Conservation (phyloP, 2,888 invertebrate species). For the Parnassius mnemosyne region DNA sequence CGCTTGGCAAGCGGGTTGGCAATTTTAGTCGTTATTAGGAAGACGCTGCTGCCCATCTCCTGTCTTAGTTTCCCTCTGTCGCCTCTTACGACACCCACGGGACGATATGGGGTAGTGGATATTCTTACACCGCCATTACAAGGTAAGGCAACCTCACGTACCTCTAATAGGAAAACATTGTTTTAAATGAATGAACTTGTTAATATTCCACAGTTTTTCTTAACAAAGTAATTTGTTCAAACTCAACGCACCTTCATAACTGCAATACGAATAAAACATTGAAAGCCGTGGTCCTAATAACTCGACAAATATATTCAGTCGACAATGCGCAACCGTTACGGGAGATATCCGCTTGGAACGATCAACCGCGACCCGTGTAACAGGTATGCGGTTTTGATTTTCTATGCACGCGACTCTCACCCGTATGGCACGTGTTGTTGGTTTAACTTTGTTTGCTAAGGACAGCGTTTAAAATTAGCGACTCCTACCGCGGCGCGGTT, state of each 20-base stretch:
- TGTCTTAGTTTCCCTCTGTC: too few species aligned
- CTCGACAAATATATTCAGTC: slow-evolving; percentile 55
- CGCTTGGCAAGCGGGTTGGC: too few species aligned
- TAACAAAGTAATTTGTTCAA: slow-evolving; percentile 16
- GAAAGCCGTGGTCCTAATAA: slow-evolving; percentile 54
- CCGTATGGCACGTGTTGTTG: slow-evolving; percentile 49
- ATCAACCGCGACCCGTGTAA: slow-evolving; percentile 1
- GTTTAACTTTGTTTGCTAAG: slow-evolving; percentile 63
- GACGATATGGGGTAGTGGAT: too few species aligned
- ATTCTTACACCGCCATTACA: too few species aligned
- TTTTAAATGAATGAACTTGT: too few species aligned
- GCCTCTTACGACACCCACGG: too few species aligned
- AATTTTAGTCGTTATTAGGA: too few species aligned
- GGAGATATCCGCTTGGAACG: slow-evolving; percentile 37
- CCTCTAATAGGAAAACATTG: too few species aligned
- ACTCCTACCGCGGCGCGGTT: slow-evolving; percentile 67
- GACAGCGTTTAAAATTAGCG: slow-evolving; percentile 68
- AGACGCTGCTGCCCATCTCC: too few species aligned
- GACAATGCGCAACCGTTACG: slow-evolving; percentile 39
- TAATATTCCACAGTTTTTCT: too few species aligned
- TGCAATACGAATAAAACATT: slow-evolving; percentile 51
- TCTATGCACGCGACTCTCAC: slow-evolving; percentile 37
- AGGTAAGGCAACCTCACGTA: too few species aligned
- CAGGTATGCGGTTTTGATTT: slow-evolving; percentile 6
- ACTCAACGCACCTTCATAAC: slow-evolving; percentile 14